A percentile compares a stretch with the other conserved stretches of the same genome.
These are phyloP conservation scores for Thyatira batis DNA, from an alignment of 2,888 invertebrate species.

Conservation along the genomic window DNA sequence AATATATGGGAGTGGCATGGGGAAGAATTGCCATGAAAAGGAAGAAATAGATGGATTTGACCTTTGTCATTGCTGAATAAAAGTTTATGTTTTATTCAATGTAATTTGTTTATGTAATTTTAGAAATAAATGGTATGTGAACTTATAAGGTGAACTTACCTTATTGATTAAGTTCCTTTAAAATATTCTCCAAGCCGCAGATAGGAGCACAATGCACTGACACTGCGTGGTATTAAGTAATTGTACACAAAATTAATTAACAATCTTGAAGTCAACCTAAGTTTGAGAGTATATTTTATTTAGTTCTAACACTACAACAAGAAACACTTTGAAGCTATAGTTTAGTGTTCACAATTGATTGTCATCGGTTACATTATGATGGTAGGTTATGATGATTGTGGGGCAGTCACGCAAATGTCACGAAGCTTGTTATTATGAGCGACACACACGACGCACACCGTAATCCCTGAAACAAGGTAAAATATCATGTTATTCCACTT, in stretches of 20 bases:
- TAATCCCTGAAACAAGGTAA: conserved; percentile 44
- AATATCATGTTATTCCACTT: conserved; percentile 22
- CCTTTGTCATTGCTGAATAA: too few species aligned
- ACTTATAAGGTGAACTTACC: background rate
- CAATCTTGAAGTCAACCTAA: background rate
- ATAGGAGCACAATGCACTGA: background rate
- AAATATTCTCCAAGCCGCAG: background rate
- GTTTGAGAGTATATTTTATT: conserved; percentile 1
- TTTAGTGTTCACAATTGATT: conserved; percentile 43
- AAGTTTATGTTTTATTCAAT: too few species aligned
- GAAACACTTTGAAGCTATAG: conserved; percentile 13
- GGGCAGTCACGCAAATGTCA: conserved; percentile 63
- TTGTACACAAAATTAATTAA: background rate
- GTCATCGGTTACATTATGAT: conserved; percentile 39
- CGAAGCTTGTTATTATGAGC: conserved; percentile 30
- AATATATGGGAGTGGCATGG: too few species aligned
- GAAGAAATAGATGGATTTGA: too few species aligned
- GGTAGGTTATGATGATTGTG: conserved; percentile 35
- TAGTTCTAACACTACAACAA: background rate
- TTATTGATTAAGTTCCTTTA: background rate
- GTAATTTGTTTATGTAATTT: background rate
- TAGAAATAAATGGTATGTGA: too few species aligned
- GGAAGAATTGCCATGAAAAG: too few species aligned
- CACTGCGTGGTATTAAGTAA: background rate
- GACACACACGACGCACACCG: conserved; percentile 23